phyloP scores from a whole-genome alignment of 1,140 invertebrate genomes.

The Drosophila rufa region DNA sequence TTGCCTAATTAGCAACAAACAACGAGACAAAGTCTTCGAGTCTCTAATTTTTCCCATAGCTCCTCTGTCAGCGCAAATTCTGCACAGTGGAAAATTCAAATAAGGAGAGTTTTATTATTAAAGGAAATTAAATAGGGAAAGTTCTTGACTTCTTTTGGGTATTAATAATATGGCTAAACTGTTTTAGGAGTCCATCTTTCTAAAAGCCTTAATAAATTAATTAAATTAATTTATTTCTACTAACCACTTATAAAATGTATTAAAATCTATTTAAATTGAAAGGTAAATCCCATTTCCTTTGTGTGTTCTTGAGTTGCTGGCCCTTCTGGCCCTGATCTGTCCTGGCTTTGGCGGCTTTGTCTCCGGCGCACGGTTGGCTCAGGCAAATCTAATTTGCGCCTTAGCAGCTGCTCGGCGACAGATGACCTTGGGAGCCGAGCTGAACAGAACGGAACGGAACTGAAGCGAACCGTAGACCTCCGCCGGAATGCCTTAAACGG shows the following conservation, averaged over 20 bases:
- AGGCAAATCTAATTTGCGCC: slow-evolving; percentile 75
- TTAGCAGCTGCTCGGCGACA: slow-evolving; percentile 55
- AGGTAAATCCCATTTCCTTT: not conserved
- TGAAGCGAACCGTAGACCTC: slow-evolving; percentile 12
- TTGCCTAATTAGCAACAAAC: slow-evolving; percentile 83
- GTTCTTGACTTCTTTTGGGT: no score
- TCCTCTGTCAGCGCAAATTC: slow-evolving; percentile 6
- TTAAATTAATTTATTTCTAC: not conserved
- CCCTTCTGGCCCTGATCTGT: slow-evolving; percentile 16
- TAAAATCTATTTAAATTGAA: not conserved
- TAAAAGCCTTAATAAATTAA: no score
- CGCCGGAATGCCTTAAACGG: slow-evolving; percentile 58
- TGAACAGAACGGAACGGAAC: not conserved
- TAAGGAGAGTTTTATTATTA: no score
- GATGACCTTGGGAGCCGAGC: slow-evolving; percentile 53
- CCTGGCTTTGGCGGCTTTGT: slow-evolving; percentile 38
- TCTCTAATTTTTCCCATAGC: slow-evolving; percentile 41
- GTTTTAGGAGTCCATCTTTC: no score
- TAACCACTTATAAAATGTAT: no score
- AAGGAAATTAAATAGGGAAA: no score
- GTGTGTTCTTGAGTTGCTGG: slow-evolving; percentile 1
- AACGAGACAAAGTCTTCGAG: slow-evolving; percentile 46
- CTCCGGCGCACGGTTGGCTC: slow-evolving; percentile 50
- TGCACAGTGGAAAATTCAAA: slow-evolving; percentile 10
- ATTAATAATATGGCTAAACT: no score